Evolutionary conservation across 2,113 vertebrate species (phyloP).

Genomic region (Meleagris gallopavo): DNA sequence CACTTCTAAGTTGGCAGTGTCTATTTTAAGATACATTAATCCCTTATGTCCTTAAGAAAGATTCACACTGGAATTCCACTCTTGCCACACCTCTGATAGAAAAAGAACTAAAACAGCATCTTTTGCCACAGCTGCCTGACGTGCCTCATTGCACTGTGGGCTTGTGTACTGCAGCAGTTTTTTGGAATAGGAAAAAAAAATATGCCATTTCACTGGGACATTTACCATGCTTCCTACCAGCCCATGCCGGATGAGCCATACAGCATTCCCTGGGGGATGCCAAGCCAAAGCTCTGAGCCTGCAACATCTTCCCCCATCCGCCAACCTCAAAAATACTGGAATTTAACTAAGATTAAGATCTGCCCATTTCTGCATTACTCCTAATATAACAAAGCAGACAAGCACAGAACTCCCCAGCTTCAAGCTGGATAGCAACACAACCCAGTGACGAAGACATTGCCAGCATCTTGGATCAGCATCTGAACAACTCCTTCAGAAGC

Average conservation of each 20-base stretch:
- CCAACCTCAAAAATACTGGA: neutral
- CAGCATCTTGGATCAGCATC: neutral
- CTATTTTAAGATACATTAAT: slow-evolving; percentile 39
- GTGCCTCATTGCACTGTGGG: neutral
- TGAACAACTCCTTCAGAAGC: neutral
- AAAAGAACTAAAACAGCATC: neutral
- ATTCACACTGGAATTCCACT: slow-evolving; percentile 12
- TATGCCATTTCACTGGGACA: neutral
- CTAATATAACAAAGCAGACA: neutral
- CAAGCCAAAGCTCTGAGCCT: neutral
- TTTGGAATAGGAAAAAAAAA: neutral
- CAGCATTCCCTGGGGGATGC: neutral
- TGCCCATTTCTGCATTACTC: neutral
- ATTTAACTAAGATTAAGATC: neutral
- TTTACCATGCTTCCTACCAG: neutral
- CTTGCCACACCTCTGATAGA: neutral
- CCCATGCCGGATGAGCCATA: neutral
- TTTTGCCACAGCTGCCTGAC: neutral
- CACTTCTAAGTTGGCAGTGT: neutral
- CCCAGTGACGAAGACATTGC: neutral
- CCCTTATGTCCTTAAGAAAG: slow-evolving; percentile 12
- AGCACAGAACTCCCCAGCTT: neutral
- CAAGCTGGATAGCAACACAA: neutral
- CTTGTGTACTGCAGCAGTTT: neutral
- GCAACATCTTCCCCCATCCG: neutral